A percentile compares a stretch with the other conserved stretches of the same genome.
These are phyloP conservation scores for Agrochola litura DNA, from an alignment of 2,888 invertebrate species.

Conservation along the genomic window DNA sequence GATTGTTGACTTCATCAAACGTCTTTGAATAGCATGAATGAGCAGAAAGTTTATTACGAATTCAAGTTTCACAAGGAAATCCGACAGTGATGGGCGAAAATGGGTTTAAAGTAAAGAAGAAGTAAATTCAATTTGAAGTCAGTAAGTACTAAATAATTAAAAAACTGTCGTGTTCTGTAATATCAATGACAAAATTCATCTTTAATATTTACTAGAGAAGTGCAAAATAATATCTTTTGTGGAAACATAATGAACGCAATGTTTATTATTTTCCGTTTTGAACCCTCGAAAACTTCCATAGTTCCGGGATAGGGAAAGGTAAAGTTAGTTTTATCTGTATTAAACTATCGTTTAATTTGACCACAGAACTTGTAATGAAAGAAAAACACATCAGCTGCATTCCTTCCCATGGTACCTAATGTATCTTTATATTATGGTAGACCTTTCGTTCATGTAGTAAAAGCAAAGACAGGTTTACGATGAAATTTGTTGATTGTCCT, in stretches of 20 bases:
- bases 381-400: constrained; percentile 33
- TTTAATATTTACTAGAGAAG: not conserved
- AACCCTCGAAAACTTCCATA: constrained; percentile 12
- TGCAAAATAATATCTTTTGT: not conserved
- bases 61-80: not conserved
- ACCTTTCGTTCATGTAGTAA: not conserved
- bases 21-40: not conserved
- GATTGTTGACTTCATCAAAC: not conserved
- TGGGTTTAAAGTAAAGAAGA: not conserved
- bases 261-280: constrained; percentile 19
- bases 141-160: not conserved
- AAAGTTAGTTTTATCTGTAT: constrained; percentile 32
- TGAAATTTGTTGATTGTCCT: not conserved
- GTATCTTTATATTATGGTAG: not conserved
- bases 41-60: no score
- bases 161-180: not conserved
- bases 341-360: constrained; percentile 24
- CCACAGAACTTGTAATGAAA: constrained; percentile 38
- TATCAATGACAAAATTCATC: not conserved
- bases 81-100: not conserved
- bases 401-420: not conserved
- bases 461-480: not conserved
- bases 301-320: not conserved
- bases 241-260: constrained; percentile 3
- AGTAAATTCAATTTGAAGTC: constrained; percentile 3